These are phyloP conservation scores for Candidula unifasciata DNA, from an alignment of 2,888 invertebrate genomes.

Conservation along the genomic window DNA sequence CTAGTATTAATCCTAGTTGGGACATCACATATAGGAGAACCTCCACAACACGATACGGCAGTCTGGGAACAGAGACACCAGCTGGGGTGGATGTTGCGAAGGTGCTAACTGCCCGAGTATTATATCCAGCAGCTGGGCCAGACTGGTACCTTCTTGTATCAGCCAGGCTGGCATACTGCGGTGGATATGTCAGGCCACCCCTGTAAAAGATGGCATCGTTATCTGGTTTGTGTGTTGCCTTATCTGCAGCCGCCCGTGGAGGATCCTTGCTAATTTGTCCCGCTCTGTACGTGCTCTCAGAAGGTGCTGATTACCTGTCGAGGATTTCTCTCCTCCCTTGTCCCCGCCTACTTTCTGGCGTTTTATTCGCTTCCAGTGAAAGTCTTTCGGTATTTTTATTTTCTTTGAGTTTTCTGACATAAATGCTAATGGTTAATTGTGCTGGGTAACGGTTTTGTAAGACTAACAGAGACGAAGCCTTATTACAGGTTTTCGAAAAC, in stretches of 20 bases:
- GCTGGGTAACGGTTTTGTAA: too few species aligned
- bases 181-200: constrained; percentile 29
- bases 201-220: constrained; percentile 20
- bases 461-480: too few species aligned
- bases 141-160: background rate
- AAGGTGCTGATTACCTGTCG: constrained; percentile 17
- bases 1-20: background rate
- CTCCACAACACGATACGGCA: background rate
- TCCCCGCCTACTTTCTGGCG: constrained; percentile 30
- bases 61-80: background rate
- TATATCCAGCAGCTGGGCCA: background rate
- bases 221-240: constrained; percentile 13
- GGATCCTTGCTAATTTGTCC: constrained; percentile 33
- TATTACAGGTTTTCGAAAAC: too few species aligned
- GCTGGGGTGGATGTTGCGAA: background rate
- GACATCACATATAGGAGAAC: background rate
- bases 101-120: background rate
- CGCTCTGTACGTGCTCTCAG: background rate
- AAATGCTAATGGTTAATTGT: too few species aligned
- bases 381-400: too few species aligned
- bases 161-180: background rate
- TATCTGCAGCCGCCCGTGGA: constrained; percentile 1
- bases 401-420: too few species aligned
- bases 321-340: constrained; percentile 10
- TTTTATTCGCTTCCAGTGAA: background rate